These are phyloP conservation scores for Syngnathus scovelli DNA, from an alignment of 2,113 vertebrate species.

Conservation along the genomic window DNA sequence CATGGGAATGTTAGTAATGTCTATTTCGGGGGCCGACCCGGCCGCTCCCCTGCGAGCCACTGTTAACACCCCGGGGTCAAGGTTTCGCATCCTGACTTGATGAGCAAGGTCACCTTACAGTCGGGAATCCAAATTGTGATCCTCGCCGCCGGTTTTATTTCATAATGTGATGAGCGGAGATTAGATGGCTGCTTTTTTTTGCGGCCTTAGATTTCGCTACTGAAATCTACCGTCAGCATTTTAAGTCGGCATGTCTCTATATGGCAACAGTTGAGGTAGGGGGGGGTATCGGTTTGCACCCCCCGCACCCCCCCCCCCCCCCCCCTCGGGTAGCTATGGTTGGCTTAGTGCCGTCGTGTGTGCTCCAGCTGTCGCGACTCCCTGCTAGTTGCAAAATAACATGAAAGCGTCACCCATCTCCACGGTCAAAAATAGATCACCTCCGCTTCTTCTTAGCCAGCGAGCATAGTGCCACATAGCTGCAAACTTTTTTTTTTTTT, in stretches of 20 bases:
- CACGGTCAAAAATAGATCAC: constrained; percentile 46
- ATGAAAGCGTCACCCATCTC: constrained; percentile 47
- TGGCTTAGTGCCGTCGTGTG: background rate
- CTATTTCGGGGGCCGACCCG: constrained; percentile 54
- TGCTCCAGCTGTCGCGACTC: constrained; percentile 21
- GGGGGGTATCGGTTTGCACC: constrained; percentile 59
- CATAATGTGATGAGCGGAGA: background rate
- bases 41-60: constrained; percentile 26
- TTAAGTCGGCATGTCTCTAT: constrained; percentile 51
- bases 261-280: constrained; percentile 43
- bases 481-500: background rate
- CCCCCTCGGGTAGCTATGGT: constrained; percentile 34
- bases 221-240: constrained; percentile 57
- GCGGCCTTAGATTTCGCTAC: background rate
- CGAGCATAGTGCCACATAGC: constrained; percentile 19
- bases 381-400: constrained; percentile 25
- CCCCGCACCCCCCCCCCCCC: constrained; percentile 24
- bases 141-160: background rate
- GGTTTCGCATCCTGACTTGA: constrained; percentile 23
- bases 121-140: background rate
- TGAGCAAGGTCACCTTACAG: constrained; percentile 8
- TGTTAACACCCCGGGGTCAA: constrained; percentile 25
- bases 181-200: background rate
- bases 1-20: constrained; percentile 33
- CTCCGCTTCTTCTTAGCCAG: constrained; percentile 17